Evolutionary conservation across 2,113 vertebrate species (phyloP), one percentile per base, ranked within the genome.

Genomic region (Symphodus melops): DNA sequence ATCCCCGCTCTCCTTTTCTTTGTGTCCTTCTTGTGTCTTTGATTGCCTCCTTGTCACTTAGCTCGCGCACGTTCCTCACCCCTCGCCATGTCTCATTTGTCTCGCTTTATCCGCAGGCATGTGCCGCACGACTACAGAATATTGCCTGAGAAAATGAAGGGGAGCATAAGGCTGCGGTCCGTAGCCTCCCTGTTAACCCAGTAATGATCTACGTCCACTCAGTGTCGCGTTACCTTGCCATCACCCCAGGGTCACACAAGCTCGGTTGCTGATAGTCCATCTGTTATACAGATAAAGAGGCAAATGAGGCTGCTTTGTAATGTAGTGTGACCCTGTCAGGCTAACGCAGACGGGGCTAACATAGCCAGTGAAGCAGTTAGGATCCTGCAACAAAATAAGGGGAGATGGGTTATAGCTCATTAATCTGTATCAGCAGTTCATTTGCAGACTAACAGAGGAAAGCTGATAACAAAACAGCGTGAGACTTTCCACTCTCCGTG

Each of bases 201-300:
- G 85, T 83, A 84, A 92, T 92, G 90, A 91, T 88, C 79, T 89
- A 86, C 83, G 79, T 89, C 86, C 86, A 83, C 79, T 83, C 83
- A 67, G 77, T 83, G 90, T 90, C 73, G 46, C 79, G 68, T 80
- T 88, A 91, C 92, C 87, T 89, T 81, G 80, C 84, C 73, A 81
- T 87, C 91, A 83, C 88, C 90, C 85, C 72, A 55, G 88, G 92
- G 92, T 92, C 91, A 90, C 84, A 75, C 58, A 6, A 77, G 86
- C 84, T 52, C 25, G 58, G 83, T 75, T 59, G 54, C 90, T 87
- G 90, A 89, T 90, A 77, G 88, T 84, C 91, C 92, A 91, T 92
- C 92, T 92, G 91, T 91, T 91, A 80, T 60, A 73, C 83, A 85
- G 87, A 92, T 87, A 89, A 91, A 84, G 86, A 89, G 81, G 88